phyloP scores from a whole-genome alignment of 1,140 invertebrate species.

The Anastatus disparis region DNA sequence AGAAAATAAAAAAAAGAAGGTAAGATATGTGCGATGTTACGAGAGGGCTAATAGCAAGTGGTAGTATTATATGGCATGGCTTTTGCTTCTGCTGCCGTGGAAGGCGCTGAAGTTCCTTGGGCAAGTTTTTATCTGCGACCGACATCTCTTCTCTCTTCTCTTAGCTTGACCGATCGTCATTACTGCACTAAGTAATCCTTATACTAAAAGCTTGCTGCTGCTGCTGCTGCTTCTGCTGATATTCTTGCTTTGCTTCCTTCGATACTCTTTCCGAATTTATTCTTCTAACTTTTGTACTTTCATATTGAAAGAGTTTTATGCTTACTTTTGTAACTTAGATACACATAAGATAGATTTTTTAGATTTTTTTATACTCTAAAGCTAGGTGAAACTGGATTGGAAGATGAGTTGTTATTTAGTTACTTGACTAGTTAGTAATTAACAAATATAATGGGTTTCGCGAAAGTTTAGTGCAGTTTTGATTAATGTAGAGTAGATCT shows the following conservation, averaged over 20 bases:
- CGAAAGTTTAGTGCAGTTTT: constrained; percentile 1
- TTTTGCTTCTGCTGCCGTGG: background rate
- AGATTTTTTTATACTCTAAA: too few relatives aligned
- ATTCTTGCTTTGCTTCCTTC: background rate
- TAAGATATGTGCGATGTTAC: constrained; percentile 6
- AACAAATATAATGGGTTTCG: constrained; percentile 11
- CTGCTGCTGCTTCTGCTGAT: background rate
- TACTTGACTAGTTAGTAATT: background rate
- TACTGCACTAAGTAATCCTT: constrained; percentile 63
- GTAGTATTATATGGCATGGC: constrained; percentile 57
- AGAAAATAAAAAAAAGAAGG: constrained; percentile 22
- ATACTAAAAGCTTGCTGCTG: background rate
- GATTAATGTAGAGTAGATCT: constrained; percentile 18
- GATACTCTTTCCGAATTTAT: constrained; percentile 45
- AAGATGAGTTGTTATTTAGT: background rate
- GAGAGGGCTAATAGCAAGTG: constrained; percentile 51
- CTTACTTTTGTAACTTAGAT: too few relatives aligned
- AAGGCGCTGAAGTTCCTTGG: constrained; percentile 50
- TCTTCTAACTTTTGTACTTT: constrained; percentile 28
- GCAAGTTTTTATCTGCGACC: constrained; percentile 64
- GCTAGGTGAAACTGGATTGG: constrained; percentile 15
- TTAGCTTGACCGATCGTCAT: constrained; percentile 64
- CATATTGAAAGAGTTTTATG: too few relatives aligned
- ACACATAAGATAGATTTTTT: constrained; percentile 21
- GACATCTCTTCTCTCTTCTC: too few relatives aligned